Percentiles rank a stretch among this genome's conserved stretches.
Conservation (phyloP, 2,888 invertebrate species). For the Bembecia ichneumoniformis region DNA sequence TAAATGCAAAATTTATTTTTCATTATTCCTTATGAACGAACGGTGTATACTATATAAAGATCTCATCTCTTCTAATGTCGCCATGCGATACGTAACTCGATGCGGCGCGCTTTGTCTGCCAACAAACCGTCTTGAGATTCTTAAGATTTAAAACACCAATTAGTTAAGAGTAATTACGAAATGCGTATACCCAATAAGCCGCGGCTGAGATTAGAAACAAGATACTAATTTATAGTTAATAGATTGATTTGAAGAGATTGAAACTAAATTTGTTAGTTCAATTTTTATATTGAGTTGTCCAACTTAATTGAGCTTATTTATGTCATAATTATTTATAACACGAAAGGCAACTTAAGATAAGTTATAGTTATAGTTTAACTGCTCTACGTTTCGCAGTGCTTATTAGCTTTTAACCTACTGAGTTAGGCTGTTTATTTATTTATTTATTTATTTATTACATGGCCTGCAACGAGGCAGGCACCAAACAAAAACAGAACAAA, state of each 20-base stretch:
- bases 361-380: too few relatives aligned
- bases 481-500: too few relatives aligned
- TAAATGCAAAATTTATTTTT: neutral
- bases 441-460: too few relatives aligned
- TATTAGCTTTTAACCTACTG: too few relatives aligned
- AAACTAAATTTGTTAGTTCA: neutral
- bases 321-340: too few relatives aligned
- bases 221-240: conserved; percentile 13
- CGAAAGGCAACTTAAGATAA: too few relatives aligned
- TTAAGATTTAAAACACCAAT: neutral
- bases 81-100: conserved; percentile 5
- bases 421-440: too few relatives aligned
- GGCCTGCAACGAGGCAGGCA: too few relatives aligned
- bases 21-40: neutral
- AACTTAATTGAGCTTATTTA: too few relatives aligned
- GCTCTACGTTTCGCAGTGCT: too few relatives aligned
- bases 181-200: conserved; percentile 18
- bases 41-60: neutral
- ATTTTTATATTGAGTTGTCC: too few relatives aligned
- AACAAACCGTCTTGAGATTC: conserved; percentile 5
- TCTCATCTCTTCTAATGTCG: neutral
- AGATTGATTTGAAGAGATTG: neutral
- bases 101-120: conserved; percentile 21
- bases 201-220: conserved; percentile 19
- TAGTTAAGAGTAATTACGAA: conserved; percentile 14